phyloP scores from a whole-genome alignment of 2,113 vertebrate genomes.

The Oryzias javanicus region DNA sequence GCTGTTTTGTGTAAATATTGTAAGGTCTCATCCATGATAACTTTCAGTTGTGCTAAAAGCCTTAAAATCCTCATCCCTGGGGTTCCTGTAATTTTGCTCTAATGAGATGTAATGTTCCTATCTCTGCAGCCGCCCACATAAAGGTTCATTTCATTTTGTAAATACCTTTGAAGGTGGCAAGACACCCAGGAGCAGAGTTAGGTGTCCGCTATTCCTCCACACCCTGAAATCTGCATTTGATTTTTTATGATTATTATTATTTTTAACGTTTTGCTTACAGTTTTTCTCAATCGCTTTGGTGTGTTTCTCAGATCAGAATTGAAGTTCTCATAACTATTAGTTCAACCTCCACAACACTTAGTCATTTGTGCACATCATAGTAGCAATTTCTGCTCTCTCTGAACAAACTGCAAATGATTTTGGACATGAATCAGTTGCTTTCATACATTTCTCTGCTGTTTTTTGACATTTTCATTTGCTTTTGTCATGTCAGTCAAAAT shows the following conservation, averaged over 20 bases:
- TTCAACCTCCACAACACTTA: too few species aligned
- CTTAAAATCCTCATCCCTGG: slow-evolving; percentile 45
- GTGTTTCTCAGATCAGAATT: too few species aligned
- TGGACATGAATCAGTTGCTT: too few species aligned
- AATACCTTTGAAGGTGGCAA: slow-evolving; percentile 64
- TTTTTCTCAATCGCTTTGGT: too few species aligned
- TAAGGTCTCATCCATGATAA: slow-evolving; percentile 49
- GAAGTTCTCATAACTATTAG: too few species aligned
- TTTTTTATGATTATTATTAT: slow-evolving; percentile 46
- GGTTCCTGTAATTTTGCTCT: slow-evolving; percentile 68
- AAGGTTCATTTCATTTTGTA: slow-evolving; percentile 59
- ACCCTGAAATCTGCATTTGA: slow-evolving; percentile 14
- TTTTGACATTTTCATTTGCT: too few species aligned
- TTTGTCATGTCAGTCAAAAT: too few species aligned
- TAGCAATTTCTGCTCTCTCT: too few species aligned
- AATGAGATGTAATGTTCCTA: slow-evolving; percentile 64
- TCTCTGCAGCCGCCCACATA: slow-evolving; percentile 51
- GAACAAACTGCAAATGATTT: too few species aligned
- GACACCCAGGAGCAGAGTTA: slow-evolving; percentile 28
- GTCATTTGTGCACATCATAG: too few species aligned
- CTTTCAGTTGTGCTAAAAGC: slow-evolving; percentile 53
- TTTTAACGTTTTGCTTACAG: slow-evolving; percentile 45
- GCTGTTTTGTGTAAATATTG: slow-evolving; percentile 30
- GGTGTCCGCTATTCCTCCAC: slow-evolving; percentile 15
- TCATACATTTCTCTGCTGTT: too few species aligned